Evolutionary conservation across 2,797 vertebrate species (phyloP), one percentile per base, ranked within the genome.

Genomic region (Coccyzus lansbergi): DNA sequence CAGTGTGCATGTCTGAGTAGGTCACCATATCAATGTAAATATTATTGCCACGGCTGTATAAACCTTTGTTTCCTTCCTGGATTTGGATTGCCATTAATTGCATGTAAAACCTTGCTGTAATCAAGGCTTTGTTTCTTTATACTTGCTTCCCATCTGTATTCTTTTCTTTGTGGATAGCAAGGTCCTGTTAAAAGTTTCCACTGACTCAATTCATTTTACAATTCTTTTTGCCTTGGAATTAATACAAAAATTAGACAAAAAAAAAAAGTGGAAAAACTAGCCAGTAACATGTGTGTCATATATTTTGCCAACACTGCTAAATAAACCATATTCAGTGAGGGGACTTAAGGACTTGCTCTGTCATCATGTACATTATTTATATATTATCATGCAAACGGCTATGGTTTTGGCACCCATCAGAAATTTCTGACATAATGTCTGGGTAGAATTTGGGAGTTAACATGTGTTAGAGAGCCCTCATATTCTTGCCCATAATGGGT

Each of bases 41-140:
- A 79, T 10, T 80, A 29, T 64, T 94, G 49, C 31, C 21, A 15
- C 52, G 33, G 15, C 16, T 72, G 63, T 60, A 34, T 42, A 52
- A 91, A 6, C 11, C 42, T 78, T 65, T 84, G 13, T 95, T 93
- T 89, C 79, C 18, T 86, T 60, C 40, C 53, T 42, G 76, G 62
- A n/a, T 56, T 44, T 79, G 29, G 20, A 78, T 92, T 92, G 79
- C 69, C 83, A 71, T 25, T 92, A 88, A 51, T 92, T 86, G 31
- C 20, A 7, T 15, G 58, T 70, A 33, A 72, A 25, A 14, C 55
- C 36, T 62, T 3, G 0, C 38, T 91, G 15, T 60, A 89, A 83
- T 88, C 63, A 82, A 38, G 18, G 56, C 70, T 69, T 88, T 89
- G 31, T 84, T 64, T 83, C 31, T 83, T 92, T 83, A 53, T 53